These are phyloP conservation scores for Hemistola chrysoprasaria DNA, from an alignment of 2,888 invertebrate genomes.

Conservation along the genomic window DNA sequence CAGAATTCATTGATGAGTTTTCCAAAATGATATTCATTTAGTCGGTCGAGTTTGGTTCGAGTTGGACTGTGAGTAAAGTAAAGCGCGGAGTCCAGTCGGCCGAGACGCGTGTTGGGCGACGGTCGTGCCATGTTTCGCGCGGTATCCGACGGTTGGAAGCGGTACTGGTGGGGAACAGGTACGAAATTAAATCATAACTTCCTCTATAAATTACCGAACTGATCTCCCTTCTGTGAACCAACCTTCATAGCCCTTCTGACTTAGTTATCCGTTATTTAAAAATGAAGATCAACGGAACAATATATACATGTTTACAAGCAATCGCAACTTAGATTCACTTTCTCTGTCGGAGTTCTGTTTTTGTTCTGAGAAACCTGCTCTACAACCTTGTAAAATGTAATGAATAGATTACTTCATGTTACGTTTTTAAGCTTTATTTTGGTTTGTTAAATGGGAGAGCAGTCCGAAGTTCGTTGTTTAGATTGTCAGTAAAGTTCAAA, in stretches of 20 bases:
- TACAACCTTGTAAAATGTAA: background rate
- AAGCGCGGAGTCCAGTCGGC: constrained; percentile 52
- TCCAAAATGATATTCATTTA: constrained; percentile 19
- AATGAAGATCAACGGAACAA: constrained; percentile 3
- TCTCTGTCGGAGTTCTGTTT: background rate
- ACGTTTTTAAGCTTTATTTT: background rate
- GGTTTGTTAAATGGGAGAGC: constrained; percentile 12
- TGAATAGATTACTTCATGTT: background rate
- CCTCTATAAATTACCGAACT: constrained; percentile 57
- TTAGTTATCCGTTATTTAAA: constrained; percentile 15
- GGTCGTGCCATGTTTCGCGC: constrained; percentile 75
- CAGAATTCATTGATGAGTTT: constrained; percentile 15
- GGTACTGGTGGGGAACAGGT: constrained; percentile 80
- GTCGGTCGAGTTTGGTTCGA: constrained; percentile 40
- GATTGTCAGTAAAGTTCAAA: constrained; percentile 50
- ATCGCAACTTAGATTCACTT: constrained; percentile 1
- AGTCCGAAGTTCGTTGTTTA: constrained; percentile 50
- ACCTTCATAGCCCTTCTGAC: constrained; percentile 25
- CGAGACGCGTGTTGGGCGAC: constrained; percentile 63
- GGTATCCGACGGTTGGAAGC: constrained; percentile 73
- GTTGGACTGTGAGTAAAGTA: constrained; percentile 24
- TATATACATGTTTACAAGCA: constrained; percentile 8
- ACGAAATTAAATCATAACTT: constrained; percentile 65
- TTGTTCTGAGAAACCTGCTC: constrained; percentile 10
- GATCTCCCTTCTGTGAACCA: constrained; percentile 27